These are phyloP conservation scores for Xestia xanthographa DNA, from an alignment of 2,888 invertebrate genomes.

Conservation along the genomic window DNA sequence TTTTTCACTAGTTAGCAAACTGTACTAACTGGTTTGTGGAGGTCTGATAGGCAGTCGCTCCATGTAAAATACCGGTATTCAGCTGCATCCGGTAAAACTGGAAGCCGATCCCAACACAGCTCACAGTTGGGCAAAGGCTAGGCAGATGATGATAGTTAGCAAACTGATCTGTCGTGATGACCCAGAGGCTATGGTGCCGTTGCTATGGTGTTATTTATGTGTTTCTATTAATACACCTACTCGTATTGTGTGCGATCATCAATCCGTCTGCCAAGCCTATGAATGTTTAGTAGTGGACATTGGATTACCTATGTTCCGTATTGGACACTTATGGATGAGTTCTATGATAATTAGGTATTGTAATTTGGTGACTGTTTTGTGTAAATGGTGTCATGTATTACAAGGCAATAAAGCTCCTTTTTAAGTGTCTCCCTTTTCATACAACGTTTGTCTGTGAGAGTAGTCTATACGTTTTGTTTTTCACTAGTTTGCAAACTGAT, in stretches of 20 bases:
- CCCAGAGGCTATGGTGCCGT: constrained; percentile 10
- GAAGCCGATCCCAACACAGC: no score
- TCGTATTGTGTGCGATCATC: constrained; percentile 26
- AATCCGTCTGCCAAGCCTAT: constrained; percentile 38
- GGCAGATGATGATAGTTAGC: no score
- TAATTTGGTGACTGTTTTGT: not conserved
- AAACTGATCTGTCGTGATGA: no score
- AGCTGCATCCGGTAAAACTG: no score
- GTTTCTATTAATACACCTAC: constrained; percentile 47
- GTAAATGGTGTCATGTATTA: not conserved
- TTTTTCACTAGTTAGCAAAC: no score
- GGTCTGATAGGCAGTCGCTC: no score
- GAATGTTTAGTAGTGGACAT: constrained; percentile 37
- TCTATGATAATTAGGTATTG: not conserved
- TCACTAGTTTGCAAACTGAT: not conserved
- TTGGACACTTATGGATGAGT: not conserved
- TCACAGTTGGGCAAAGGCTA: no score
- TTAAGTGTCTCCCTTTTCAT: not conserved
- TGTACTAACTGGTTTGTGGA: no score
- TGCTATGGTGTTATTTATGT: constrained; percentile 43
- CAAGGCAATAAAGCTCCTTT: not conserved
- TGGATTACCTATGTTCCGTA: constrained; percentile 13
- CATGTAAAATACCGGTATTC: no score
- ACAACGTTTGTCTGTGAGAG: not conserved
- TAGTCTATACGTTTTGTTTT: not conserved